These are phyloP conservation scores for Sebastiscus tertius DNA, from an alignment of 2,797 vertebrate species.

Conservation along the genomic window DNA sequence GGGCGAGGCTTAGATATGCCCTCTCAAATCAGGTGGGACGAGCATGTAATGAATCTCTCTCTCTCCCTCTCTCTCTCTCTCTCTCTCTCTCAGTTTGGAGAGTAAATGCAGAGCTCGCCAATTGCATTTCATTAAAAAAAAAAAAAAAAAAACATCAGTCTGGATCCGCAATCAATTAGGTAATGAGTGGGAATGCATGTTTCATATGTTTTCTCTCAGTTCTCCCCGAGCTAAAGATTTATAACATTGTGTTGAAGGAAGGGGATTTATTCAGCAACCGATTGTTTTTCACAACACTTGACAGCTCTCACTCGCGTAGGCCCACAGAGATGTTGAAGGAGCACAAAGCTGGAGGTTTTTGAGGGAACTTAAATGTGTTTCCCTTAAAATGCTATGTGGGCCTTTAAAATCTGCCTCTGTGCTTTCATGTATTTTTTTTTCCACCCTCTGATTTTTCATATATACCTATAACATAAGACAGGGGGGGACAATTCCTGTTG, in stretches of 20 bases:
- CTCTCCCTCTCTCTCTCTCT: slow-evolving; percentile 28
- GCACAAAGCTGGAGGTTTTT: background rate
- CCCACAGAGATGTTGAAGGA: background rate
- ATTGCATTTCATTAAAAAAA: slow-evolving; percentile 77
- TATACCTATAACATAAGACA: background rate
- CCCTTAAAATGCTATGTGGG: background rate
- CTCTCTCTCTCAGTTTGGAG: slow-evolving; percentile 51
- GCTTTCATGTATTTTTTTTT: background rate
- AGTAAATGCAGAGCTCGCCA: slow-evolving; percentile 59
- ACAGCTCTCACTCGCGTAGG: slow-evolving; percentile 21
- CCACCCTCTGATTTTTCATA: background rate
- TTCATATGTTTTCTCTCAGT: slow-evolving; percentile 53
- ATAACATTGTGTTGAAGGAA: slow-evolving; percentile 39
- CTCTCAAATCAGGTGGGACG: slow-evolving; percentile 77
- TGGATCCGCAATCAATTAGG: slow-evolving; percentile 72
- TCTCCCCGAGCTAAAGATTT: slow-evolving; percentile 62
- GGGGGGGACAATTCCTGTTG: slow-evolving; percentile 19
- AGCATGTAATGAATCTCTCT: slow-evolving; percentile 61
- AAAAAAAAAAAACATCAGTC: slow-evolving; percentile 48
- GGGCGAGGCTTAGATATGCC: slow-evolving; percentile 67
- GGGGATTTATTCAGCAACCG: slow-evolving; percentile 12
- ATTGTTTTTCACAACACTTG: slow-evolving; percentile 34
- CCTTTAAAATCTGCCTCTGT: background rate
- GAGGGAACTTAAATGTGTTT: background rate
- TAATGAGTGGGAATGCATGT: slow-evolving; percentile 71